Conservation (phyloP, 1,140 invertebrate genomes). For the Augochlora pura region DNA sequence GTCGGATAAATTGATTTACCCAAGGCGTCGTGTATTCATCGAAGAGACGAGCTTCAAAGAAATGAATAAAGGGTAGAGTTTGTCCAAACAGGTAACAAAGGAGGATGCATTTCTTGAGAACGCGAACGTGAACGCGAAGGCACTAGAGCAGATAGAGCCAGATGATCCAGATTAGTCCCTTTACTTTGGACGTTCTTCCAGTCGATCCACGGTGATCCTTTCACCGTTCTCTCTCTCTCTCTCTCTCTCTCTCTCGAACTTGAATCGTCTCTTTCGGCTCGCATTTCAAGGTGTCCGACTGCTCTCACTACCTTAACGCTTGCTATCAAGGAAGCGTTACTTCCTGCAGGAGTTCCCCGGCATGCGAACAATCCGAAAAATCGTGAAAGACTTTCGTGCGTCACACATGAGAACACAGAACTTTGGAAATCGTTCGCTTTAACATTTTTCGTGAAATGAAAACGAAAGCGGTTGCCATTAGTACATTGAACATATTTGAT, state of each 20-base stretch:
- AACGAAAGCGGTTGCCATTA: no score
- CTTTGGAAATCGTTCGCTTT: no score
- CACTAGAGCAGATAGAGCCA: slow-evolving; percentile 5
- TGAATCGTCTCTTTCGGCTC: slow-evolving; percentile 49
- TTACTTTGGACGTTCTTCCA: slow-evolving; percentile 43
- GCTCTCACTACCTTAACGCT: slow-evolving; percentile 51
- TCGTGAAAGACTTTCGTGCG: not conserved
- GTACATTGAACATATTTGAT: no score
- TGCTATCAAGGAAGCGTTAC: slow-evolving; percentile 31
- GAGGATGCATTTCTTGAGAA: not conserved
- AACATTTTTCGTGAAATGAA: no score
- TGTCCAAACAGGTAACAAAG: not conserved
- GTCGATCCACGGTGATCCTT: slow-evolving; percentile 48
- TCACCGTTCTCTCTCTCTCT: slow-evolving; percentile 49
- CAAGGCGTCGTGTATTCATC: no score
- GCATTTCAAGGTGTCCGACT: slow-evolving; percentile 46
- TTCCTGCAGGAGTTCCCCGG: slow-evolving; percentile 14
- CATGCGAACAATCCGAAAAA: not conserved
- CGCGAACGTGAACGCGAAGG: not conserved
- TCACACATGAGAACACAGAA: no score
- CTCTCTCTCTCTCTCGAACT: slow-evolving; percentile 35
- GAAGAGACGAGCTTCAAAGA: no score
- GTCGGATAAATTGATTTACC: no score
- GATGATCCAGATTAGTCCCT: slow-evolving; percentile 57
- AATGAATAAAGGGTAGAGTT: not conserved